Base-by-base conservation (phyloP, 2,888 invertebrate genomes). In the Bibio marci region DNA sequence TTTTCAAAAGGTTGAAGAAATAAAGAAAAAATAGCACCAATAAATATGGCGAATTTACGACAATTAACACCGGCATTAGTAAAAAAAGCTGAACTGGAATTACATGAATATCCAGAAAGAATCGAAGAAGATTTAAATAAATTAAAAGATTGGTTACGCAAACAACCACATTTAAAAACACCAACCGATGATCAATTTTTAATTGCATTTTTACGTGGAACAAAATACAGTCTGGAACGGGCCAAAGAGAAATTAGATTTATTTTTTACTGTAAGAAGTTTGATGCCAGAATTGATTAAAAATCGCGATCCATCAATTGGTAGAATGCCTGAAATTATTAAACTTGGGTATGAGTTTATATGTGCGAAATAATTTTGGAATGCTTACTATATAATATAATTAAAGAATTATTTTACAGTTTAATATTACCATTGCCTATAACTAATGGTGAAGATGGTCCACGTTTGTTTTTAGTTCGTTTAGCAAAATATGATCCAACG, bases 251-350 rank as follows among this genome's bases (percentile, higher is more conserved):
- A 71, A 45, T 47, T 72, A 7, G 66, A 70, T 39, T 65, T 66
- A 58, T 73, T 66, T 49, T 73, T 73, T 49, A 70, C 70, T 8
- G 53, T 59, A 50, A 67, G 69, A 44, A 63, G 65, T 3, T 57
- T 68, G 26, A 60, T 71, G 1, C 73, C 76, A 2, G 73, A 75
- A 47, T 60, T 73, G 44, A 69, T 70, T 47, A 58, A 48, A 38
- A 45, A 51, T 30, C 52, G 55, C 3, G 37, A 46, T n/a, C 49
- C 55, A 7, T 52, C 54, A 38, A 46, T 47, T 25, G 30, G 35
- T 6, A 27, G 35, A 27, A 28, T 37, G 8, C 6, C 26, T 6
- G 40, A 41, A 35, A 40, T 43, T 28, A 36, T 42, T 17, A 44
- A 41, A 38, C 30, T 37, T 26, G 46, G 46, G 42, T 41, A 33